Percentiles rank a stretch among this genome's conserved stretches.
Conservation (phyloP, 2,797 vertebrate genomes). For the Balearica regulorum region DNA sequence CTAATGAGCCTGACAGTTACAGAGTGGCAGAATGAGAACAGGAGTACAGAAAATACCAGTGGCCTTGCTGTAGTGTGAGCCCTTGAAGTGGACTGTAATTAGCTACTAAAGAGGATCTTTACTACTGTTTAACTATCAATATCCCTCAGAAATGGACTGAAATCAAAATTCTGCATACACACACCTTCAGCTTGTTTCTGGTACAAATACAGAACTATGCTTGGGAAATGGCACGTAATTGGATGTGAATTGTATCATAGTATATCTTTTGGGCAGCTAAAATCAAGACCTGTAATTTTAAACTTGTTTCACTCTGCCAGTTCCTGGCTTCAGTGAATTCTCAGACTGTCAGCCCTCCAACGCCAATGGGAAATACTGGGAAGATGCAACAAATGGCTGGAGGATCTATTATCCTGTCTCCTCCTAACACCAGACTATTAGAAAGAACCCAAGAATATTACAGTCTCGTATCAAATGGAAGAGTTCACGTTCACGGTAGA, state of each 20-base stretch:
- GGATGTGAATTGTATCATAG: background rate
- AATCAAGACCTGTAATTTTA: background rate
- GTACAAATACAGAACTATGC: background rate
- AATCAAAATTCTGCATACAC: background rate
- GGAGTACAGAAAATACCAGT: background rate
- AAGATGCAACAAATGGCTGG: background rate
- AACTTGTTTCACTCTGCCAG: background rate
- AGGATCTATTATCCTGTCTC: background rate
- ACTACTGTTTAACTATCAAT: background rate
- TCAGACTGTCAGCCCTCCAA: background rate
- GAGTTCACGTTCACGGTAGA: rapidly evolving
- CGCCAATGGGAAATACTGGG: background rate
- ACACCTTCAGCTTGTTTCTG: background rate
- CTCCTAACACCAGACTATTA: background rate
- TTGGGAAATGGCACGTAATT: background rate
- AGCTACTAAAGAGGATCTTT: background rate
- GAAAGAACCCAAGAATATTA: background rate
- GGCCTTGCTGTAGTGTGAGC: background rate
- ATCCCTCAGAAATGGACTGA: background rate
- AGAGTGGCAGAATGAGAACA: constrained; percentile 25
- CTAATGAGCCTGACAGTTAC: background rate
- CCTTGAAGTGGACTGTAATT: background rate
- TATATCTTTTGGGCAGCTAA: background rate
- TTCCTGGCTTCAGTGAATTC: background rate
- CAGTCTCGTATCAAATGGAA: background rate